Evolutionary conservation across 1,140 invertebrate species (phyloP).

Genomic region (Centruroides sculpturatus): DNA sequence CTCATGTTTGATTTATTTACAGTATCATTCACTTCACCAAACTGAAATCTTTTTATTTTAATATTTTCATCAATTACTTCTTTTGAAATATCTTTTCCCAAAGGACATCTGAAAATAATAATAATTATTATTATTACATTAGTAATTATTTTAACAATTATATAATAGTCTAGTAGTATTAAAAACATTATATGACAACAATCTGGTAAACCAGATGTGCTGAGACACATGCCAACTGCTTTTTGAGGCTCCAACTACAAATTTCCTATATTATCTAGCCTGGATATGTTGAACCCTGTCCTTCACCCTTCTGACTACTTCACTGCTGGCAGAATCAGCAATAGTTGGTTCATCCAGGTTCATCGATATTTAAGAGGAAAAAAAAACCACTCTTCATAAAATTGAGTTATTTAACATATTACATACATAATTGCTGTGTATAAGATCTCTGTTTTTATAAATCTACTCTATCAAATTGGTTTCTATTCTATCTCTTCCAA

Average conservation of each 20-base stretch:
- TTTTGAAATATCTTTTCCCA: constrained; percentile 41
- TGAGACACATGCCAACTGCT: neutral
- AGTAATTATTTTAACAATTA: neutral
- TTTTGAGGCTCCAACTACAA: neutral
- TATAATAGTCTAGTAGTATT: too few species aligned
- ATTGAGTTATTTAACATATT: neutral
- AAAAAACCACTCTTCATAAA: neutral
- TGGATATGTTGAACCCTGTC: neutral
- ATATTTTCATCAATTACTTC: constrained; percentile 38
- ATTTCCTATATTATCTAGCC: neutral
- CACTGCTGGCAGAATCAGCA: neutral
- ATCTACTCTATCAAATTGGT: neutral
- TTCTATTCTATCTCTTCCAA: too few species aligned
- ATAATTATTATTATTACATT: neutral
- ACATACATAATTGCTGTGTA: neutral
- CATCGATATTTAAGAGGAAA: neutral
- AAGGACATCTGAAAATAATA: constrained; percentile 28
- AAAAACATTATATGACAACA: constrained; percentile 6
- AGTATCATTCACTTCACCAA: too few species aligned
- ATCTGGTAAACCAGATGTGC: neutral
- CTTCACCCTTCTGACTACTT: neutral
- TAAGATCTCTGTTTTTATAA: neutral
- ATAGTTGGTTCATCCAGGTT: neutral
- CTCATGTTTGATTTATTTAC: too few species aligned
- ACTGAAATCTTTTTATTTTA: constrained; percentile 22